phyloP scores from a whole-genome alignment of 64 coral and sea anemone species.

The Dendronephthya gigantea region DNA sequence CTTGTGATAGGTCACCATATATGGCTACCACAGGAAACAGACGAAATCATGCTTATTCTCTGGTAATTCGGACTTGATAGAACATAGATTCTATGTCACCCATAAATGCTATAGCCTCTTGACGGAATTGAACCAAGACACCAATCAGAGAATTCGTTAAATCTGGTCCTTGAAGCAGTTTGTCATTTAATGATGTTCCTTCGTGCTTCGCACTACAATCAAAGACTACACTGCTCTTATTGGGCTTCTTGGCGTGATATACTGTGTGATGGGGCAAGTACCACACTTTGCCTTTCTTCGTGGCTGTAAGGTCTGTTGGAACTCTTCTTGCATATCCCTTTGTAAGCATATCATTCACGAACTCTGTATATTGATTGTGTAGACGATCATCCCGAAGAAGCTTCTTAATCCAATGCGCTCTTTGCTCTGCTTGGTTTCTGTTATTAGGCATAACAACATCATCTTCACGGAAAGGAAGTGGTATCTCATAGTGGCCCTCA shows the following conservation, averaged over 20 bases:
- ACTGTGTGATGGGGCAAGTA: conserved; percentile 51
- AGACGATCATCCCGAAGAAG: not conserved
- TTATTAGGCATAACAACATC: conserved; percentile 31
- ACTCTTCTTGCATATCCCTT: conserved; percentile 44
- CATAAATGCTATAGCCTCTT: conserved; percentile 37
- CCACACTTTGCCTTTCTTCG: conserved; percentile 39
- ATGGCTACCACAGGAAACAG: conserved; percentile 47
- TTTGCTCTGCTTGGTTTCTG: conserved; percentile 15
- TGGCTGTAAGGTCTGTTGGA: not conserved
- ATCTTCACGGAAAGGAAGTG: conserved; percentile 34
- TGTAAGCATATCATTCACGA: conserved; percentile 25
- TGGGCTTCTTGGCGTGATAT: conserved; percentile 31
- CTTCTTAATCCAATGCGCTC: conserved; percentile 21
- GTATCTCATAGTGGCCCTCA: conserved; percentile 39
- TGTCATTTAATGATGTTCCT: conserved; percentile 35
- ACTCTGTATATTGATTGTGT: conserved; percentile 15
- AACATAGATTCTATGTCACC: conserved; percentile 42
- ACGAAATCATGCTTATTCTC: conserved; percentile 35
- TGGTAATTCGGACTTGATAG: conserved; percentile 29
- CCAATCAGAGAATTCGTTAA: conserved; percentile 36
- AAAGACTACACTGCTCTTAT: conserved; percentile 37
- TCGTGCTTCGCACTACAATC: conserved; percentile 41
- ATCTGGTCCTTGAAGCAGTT: conserved; percentile 42
- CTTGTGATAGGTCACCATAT: conserved; percentile 41
- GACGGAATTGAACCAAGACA: conserved; percentile 38